Percentiles rank a stretch among this genome's conserved stretches.
phyloP scores from a whole-genome alignment of 2,888 invertebrate genomes.

The Ischnura elegans region DNA sequence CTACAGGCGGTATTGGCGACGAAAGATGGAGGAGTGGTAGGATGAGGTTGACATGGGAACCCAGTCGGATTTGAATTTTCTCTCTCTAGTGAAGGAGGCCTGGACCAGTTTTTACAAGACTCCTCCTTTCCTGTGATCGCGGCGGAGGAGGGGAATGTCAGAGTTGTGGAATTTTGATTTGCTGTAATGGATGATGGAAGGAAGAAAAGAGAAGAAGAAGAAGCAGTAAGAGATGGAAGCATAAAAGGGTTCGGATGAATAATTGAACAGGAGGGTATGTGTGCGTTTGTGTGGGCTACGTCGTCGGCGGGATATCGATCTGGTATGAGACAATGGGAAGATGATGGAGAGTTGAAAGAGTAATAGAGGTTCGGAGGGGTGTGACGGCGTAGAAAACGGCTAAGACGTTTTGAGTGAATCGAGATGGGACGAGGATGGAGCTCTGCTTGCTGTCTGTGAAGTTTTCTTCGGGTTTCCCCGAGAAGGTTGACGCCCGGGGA shows the following conservation, averaged over 20 bases:
- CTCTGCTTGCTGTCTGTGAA: too few relatives aligned
- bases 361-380: neutral
- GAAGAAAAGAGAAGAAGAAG: neutral
- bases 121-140: neutral
- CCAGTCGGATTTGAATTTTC: too few relatives aligned
- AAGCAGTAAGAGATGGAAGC: neutral
- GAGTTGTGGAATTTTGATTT: slow-evolving; percentile 9
- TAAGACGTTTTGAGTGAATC: neutral
- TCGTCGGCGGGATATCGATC: neutral
- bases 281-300: too few relatives aligned
- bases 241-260: neutral
- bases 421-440: neutral
- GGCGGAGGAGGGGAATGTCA: neutral
- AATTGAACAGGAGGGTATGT: neutral
- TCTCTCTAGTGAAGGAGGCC: neutral
- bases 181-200: neutral
- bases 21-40: neutral
- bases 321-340: neutral
- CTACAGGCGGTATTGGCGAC: neutral
- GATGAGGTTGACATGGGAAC: neutral
- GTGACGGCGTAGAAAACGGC: neutral
- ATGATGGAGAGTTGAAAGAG: neutral
- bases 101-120: neutral
- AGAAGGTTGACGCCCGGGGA: neutral
- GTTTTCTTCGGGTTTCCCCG: neutral